Conservation (phyloP, 1,140 invertebrate species). For the Musca domestica region DNA sequence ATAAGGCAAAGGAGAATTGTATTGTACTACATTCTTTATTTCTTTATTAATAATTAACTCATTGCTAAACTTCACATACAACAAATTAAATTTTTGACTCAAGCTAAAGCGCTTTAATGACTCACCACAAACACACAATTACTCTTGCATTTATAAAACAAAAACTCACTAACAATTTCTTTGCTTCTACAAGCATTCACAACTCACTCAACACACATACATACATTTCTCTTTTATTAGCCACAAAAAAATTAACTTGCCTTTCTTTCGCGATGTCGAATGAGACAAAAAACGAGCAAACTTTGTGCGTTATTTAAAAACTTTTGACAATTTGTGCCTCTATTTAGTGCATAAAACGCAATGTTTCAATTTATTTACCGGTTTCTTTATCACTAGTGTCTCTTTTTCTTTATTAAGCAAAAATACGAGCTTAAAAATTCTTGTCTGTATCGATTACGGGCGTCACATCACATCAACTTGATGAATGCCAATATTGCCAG, state of each 20-base stretch:
- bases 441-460: conserved; percentile 18
- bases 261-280: background rate
- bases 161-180: conserved; percentile 1
- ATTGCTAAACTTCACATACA: conserved; percentile 4
- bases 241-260: conserved; percentile 4
- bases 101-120: background rate
- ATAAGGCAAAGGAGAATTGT: too few relatives aligned
- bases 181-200: background rate
- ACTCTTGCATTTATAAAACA: conserved; percentile 16
- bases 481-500: background rate
- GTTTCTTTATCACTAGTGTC: too few relatives aligned
- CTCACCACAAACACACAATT: conserved; percentile 6
- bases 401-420: background rate
- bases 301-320: conserved; percentile 13
- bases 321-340: conserved; percentile 5
- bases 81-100: background rate
- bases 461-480: conserved; percentile 13
- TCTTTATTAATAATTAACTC: conserved; percentile 15
- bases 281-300: too few relatives aligned
- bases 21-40: background rate
- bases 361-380: background rate
- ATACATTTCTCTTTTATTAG: background rate
- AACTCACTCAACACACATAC: background rate
- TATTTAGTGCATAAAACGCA: background rate
- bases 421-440: conserved; percentile 13